Conservation (phyloP, 2,797 vertebrate species). For the Falco rusticolus region DNA sequence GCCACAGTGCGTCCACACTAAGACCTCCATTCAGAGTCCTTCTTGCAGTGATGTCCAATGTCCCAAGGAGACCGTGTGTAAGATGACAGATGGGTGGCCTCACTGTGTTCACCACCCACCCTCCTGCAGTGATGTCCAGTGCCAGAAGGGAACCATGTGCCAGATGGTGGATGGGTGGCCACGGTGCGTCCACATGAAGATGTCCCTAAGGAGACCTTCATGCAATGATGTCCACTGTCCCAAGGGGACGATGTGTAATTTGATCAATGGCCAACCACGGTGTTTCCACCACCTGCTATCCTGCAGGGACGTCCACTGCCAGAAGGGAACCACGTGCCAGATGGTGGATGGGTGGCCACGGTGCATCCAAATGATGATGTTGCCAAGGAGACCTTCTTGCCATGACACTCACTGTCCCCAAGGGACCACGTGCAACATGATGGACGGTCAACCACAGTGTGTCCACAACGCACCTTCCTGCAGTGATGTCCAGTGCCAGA, state of each 20-base stretch:
- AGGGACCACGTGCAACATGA: background rate
- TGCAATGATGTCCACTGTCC: accelerated
- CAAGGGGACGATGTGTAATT: accelerated
- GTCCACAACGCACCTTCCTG: background rate
- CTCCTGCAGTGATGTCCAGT: background rate
- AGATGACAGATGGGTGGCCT: accelerated
- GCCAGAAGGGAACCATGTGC: background rate
- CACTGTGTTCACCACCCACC: accelerated
- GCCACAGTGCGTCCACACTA: background rate
- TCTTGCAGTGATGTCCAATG: accelerated
- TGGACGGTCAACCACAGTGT: background rate
- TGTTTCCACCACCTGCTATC: accelerated
- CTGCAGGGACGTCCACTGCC: background rate
- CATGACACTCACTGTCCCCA: background rate
- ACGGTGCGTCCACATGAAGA: background rate
- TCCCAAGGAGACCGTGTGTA: background rate
- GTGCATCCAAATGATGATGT: background rate
- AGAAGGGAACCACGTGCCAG: background rate
- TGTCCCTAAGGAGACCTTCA: accelerated
- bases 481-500: background rate
- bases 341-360: background rate
- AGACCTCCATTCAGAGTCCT: background rate
- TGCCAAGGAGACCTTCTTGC: background rate
- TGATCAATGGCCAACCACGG: background rate
- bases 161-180: background rate